Evolutionary conservation across 2,888 invertebrate genomes (phyloP).

Genomic region (Sarcophaga subvicina): DNA sequence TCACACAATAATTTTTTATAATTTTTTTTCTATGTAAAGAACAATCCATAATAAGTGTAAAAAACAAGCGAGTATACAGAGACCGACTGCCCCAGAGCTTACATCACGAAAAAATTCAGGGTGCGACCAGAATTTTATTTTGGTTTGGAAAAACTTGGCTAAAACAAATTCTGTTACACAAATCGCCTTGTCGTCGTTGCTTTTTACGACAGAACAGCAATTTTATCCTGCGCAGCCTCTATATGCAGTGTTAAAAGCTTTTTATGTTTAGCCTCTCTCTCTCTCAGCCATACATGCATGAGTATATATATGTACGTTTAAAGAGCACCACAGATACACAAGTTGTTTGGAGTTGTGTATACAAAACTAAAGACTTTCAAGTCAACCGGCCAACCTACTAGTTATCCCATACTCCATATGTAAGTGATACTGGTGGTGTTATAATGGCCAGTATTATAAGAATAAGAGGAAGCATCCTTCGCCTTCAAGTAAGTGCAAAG

Average conservation of each 20-base stretch:
- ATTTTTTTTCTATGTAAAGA: constrained; percentile 67
- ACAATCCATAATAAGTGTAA: constrained; percentile 71
- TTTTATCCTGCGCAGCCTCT: constrained; percentile 64
- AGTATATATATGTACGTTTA: neutral
- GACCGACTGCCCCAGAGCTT: constrained; percentile 81
- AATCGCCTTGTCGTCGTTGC: constrained; percentile 25
- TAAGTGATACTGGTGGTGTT: neutral
- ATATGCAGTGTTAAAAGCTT: neutral
- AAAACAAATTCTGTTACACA: constrained; percentile 37
- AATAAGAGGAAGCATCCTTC: constrained; percentile 54
- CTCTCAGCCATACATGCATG: neutral
- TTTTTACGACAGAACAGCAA: constrained; percentile 62
- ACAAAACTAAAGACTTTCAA: constrained; percentile 19
- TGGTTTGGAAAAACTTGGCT: constrained; percentile 60
- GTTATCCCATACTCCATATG: neutral
- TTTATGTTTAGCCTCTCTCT: neutral
- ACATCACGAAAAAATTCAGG: constrained; percentile 81
- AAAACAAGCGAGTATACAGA: constrained; percentile 77
- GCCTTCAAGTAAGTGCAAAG: constrained; percentile 66
- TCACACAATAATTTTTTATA: constrained; percentile 65
- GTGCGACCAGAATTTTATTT: constrained; percentile 75
- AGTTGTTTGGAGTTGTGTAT: constrained; percentile 44
- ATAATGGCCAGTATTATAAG: neutral
- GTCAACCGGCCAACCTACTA: constrained; percentile 17
- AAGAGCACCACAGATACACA: constrained; percentile 25